A percentile compares a stretch with the other conserved stretches of the same genome.
Conservation (phyloP, 2,113 vertebrate species). For the Nipponia nippon region DNA sequence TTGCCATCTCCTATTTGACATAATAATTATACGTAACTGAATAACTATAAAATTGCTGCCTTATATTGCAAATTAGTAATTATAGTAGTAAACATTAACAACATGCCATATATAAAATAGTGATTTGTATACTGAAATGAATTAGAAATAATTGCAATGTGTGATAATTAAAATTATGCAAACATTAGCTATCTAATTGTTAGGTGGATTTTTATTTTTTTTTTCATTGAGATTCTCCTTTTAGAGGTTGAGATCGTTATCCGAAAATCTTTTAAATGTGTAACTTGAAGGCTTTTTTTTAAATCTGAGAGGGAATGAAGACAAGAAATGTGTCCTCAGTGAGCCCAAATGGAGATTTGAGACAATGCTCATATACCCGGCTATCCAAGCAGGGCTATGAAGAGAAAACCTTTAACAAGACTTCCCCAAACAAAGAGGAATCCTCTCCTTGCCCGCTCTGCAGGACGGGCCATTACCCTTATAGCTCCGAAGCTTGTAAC, state of each 20-base stretch:
- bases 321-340: neutral
- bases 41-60: constrained; percentile 77
- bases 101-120: constrained; percentile 76
- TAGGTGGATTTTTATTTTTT: neutral
- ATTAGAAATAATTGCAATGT: constrained; percentile 77
- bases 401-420: neutral
- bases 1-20: constrained; percentile 73
- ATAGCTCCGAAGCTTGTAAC: neutral
- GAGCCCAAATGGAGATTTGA: neutral
- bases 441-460: neutral
- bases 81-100: constrained; percentile 78
- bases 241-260: neutral
- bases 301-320: neutral
- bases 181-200: constrained; percentile 51
- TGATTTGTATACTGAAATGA: constrained; percentile 74
- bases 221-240: neutral
- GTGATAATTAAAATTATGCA: constrained; percentile 77
- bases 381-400: neutral
- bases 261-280: neutral
- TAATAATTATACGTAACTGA: constrained; percentile 77
- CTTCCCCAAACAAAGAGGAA: neutral
- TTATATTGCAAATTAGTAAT: constrained; percentile 80
- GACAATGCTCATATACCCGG: neutral
- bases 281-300: neutral
- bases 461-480: neutral